Evolutionary conservation across 2,888 invertebrate genomes (phyloP), one percentile per base, ranked within the genome.

Genomic region (Agriotes lineatus): DNA sequence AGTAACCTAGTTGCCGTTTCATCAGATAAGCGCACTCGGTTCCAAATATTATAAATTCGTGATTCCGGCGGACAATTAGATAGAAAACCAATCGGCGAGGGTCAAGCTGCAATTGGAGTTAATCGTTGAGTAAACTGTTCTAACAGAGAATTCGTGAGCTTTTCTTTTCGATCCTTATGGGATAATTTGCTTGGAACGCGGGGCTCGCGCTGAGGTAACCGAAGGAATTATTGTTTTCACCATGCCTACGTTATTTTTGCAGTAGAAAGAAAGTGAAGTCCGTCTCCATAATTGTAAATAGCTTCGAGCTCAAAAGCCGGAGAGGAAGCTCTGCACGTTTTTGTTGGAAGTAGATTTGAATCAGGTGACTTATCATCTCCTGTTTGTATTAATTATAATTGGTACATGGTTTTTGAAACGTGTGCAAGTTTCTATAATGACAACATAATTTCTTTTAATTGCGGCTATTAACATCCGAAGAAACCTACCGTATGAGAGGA

Each of bases 41-140:
- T 54, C 62, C 42, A 54, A 62, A 62, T 62, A 62, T 62, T 54
- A 37, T 42, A 52, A 62, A 62, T 62, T 62, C 62, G 62, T 62
- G 62, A 62, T 52, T 25, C 52, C 20, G n/a, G 42, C 35, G 54
- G 62, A 62, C 62, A 62, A 62, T 62, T 62, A 62, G 22, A 62
- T 54, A 62, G 37, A 62, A 62, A 62, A 39, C 30, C 39, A n/a
- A 39, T 48, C 35, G 12, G 19, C 52, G 22, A 22, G 62, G 62
- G 62, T 62, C 62, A 62, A 16, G 37, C 35, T 42, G 16, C 52
- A 62, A 62, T 62, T 54, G 54, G 44, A 37, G 62, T 62, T 62
- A 62, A 62, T 54, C 62, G 62, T 30, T 54, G 50, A 62, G 54
- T 62, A 54, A 62, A 62, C 54, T 44, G 42, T 54, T 42, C 62